These are phyloP conservation scores for Drosophila mettleri DNA, from an alignment of 2,888 invertebrate genomes.

Conservation along the genomic window DNA sequence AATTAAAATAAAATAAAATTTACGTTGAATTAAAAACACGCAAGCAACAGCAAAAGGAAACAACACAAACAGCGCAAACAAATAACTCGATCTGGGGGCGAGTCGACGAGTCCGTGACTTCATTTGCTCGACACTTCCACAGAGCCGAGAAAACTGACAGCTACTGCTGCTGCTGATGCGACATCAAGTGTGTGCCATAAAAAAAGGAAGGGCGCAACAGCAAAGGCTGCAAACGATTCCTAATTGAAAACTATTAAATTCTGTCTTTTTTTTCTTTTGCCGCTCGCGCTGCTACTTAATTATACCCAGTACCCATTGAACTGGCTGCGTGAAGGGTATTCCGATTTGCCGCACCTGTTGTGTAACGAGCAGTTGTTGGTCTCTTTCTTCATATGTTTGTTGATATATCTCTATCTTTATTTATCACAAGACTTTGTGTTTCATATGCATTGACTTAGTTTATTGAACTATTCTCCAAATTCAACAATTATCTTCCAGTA, in stretches of 20 bases:
- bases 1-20: slow-evolving; percentile 82
- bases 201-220: slow-evolving; percentile 42
- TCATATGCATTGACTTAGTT: too few relatives aligned
- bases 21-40: slow-evolving; percentile 79
- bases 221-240: slow-evolving; percentile 84
- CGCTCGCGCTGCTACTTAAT: slow-evolving; percentile 59
- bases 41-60: slow-evolving; percentile 34
- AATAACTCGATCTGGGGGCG: slow-evolving; percentile 54
- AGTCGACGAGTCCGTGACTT: slow-evolving; percentile 82
- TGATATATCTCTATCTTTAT: too few relatives aligned
- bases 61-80: slow-evolving; percentile 30
- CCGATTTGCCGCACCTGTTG: too few relatives aligned
- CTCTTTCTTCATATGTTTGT: not conserved
- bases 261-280: slow-evolving; percentile 48
- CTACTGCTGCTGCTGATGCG: slow-evolving; percentile 12
- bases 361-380: not conserved
- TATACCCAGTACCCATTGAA: slow-evolving; percentile 20
- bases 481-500: too few relatives aligned
- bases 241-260: slow-evolving; percentile 85
- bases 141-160: slow-evolving; percentile 44
- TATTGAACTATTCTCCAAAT: too few relatives aligned
- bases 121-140: slow-evolving; percentile 83
- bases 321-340: not conserved
- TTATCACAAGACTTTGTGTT: too few relatives aligned
- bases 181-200: slow-evolving; percentile 64